A percentile compares a stretch with the other conserved stretches of the same genome.
Evolutionary conservation across 2,113 vertebrate species (phyloP).

Genomic region (Daubentonia madagascariensis): DNA sequence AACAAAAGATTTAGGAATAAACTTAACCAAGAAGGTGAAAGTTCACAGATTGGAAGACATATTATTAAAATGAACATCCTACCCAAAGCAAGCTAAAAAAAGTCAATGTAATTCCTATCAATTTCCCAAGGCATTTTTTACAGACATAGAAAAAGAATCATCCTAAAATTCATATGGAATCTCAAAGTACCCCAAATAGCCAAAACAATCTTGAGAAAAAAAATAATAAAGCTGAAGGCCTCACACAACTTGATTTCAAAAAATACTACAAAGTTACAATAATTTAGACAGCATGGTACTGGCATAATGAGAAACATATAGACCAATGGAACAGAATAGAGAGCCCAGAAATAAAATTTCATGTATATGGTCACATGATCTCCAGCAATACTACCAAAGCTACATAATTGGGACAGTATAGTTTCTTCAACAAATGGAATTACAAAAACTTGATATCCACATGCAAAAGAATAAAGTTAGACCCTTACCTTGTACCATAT

Average conservation of each 20-base stretch:
- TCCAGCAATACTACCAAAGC: not conserved
- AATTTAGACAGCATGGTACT: not conserved
- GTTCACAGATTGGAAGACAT: not conserved
- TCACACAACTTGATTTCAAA: not conserved
- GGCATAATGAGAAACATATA: not conserved
- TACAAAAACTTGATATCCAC: not conserved
- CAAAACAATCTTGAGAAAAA: not conserved
- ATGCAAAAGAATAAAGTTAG: not conserved
- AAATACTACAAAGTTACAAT: not conserved
- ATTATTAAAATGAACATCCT: not conserved
- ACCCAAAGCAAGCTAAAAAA: not conserved
- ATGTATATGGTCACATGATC: not conserved
- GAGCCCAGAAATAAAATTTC: not conserved
- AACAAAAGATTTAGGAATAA: not conserved
- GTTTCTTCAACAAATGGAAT: not conserved
- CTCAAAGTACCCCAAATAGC: not conserved
- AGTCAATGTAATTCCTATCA: not conserved
- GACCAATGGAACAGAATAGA: not conserved
- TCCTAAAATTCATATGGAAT: not conserved
- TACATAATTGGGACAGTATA: not conserved
- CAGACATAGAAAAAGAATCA: not conserved
- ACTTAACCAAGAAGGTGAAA: not conserved
- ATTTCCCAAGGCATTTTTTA: not conserved
- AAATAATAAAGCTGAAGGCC: not conserved
- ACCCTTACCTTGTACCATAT: not conserved